Evolutionary conservation across 2,888 invertebrate species (phyloP).

Genomic region (Plusia festucae): DNA sequence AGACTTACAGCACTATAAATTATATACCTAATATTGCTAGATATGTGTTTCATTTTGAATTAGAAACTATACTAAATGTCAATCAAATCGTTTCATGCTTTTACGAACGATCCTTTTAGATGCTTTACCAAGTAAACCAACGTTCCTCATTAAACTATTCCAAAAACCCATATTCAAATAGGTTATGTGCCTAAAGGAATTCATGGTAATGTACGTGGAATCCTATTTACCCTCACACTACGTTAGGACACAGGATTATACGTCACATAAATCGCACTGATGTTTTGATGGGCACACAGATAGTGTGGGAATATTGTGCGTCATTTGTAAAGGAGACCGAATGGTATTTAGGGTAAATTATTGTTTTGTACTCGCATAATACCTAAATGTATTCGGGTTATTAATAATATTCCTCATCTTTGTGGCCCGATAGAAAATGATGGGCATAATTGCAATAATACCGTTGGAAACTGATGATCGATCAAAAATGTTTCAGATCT

Average conservation of each 20-base stretch:
- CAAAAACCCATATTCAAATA: background rate
- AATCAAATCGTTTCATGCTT: background rate
- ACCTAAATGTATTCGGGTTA: conserved; percentile 21
- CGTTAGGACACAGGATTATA: conserved; percentile 46
- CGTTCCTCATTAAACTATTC: background rate
- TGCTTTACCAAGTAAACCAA: background rate
- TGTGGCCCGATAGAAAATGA: background rate
- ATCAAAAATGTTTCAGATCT: background rate
- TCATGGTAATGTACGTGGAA: conserved; percentile 8
- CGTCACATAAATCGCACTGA: conserved; percentile 54
- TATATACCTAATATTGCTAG: no score
- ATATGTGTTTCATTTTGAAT: no score
- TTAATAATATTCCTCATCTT: conserved; percentile 14
- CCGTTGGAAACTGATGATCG: background rate
- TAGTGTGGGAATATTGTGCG: conserved; percentile 47
- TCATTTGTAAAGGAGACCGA: conserved; percentile 33
- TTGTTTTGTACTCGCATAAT: conserved; percentile 26
- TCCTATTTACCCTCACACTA: conserved; percentile 31
- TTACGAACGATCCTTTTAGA: background rate
- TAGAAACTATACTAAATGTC: no score
- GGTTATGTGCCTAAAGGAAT: conserved; percentile 5
- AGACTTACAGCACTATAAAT: no score
- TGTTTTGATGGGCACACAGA: conserved; percentile 46
- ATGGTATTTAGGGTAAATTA: conserved; percentile 36
- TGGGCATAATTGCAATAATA: background rate